Evolutionary conservation across 2,888 invertebrate genomes (phyloP), one percentile per base, ranked within the genome.

Genomic region (Ferrisia virgata): DNA sequence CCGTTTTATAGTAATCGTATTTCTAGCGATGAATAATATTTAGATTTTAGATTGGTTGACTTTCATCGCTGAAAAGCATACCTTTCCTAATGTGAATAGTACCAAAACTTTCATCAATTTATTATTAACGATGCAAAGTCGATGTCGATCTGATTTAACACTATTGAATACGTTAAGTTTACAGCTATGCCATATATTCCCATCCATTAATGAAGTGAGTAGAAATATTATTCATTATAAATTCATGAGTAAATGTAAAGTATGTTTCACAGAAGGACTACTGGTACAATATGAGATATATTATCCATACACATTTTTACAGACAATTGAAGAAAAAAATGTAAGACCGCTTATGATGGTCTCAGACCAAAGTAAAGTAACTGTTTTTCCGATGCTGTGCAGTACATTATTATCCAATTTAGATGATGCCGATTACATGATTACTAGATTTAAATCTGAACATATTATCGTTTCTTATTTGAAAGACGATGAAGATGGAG

Each of bases 191-290:
- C 87, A 88, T 79, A 80, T 86, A n/a, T 88, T 89, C 81, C 91
- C 90, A 28, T 88, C 88, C 22, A 88, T 90, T 58, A 89, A 89
- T 86, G 89, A 89, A 85, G 90, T 90, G 84, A 72, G n/a, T n/a
- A n/a, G 43, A 43, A 33, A 43, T 53, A 28, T 40, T 11, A 4
- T 11, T 76, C 9, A 4, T 76, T 13, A 15, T 13, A 28, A 76
- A 13, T 72, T 40, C 8, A 15, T 6, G 39, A 43, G 25, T 8
- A n/a, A 8, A 79, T 39, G 79, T 53, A 39, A 28, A 47, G 39
- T n/a, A n/a, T n/a, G n/a, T n/a, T n/a, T n/a, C n/a, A n/a, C n/a
- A n/a, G n/a, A n/a, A n/a, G n/a, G n/a, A n/a, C n/a, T n/a, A n/a
- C n/a, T n/a, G n/a, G n/a, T n/a, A n/a, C n/a, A n/a, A n/a, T n/a